Evolutionary conservation across 2,113 vertebrate species (phyloP).

Genomic region (Cyanoderma ruficeps): DNA sequence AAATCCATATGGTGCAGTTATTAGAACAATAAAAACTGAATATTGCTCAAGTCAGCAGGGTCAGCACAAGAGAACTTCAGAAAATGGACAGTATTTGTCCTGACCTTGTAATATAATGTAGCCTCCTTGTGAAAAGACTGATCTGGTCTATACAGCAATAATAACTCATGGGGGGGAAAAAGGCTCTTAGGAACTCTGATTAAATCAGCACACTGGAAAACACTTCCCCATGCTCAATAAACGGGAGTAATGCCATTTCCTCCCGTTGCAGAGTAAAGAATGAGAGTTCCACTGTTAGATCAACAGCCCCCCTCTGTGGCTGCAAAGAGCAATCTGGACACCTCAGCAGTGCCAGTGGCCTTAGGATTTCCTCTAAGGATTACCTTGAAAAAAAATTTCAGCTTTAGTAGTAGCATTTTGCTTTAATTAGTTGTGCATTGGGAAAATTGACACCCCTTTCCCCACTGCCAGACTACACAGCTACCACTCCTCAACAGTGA

Average conservation of each 20-base stretch:
- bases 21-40: neutral
- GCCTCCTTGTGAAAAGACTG: neutral
- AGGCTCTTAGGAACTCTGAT: neutral
- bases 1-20: neutral
- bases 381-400: neutral
- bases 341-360: neutral
- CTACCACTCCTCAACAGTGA: neutral
- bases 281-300: neutral
- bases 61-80: neutral
- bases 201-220: neutral
- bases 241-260: neutral
- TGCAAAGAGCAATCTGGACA: neutral
- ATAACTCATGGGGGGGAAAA: neutral
- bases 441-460: neutral
- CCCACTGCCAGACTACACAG: neutral
- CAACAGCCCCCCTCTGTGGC: constrained; percentile 56
- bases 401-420: neutral
- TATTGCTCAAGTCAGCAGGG: neutral
- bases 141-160: neutral
- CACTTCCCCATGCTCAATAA: neutral
- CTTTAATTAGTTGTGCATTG: neutral
- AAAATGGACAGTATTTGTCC: neutral
- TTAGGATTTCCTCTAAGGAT: neutral
- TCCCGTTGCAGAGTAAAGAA: neutral
- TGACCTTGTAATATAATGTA: neutral